phyloP scores from a whole-genome alignment of 2,797 vertebrate genomes.

The Simalia tracyae region DNA sequence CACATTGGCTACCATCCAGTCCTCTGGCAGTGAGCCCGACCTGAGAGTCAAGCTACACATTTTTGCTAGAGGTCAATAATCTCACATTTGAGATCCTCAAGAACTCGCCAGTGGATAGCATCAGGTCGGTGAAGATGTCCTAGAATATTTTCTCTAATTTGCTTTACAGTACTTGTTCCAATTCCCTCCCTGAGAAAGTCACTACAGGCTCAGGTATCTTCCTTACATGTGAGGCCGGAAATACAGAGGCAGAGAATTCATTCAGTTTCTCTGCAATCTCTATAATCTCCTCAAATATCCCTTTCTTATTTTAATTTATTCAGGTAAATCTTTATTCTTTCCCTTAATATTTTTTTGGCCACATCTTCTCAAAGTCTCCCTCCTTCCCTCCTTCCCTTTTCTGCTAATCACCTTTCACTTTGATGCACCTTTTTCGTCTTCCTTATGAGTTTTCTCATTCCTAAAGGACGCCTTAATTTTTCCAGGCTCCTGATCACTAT shows the following conservation, averaged over 20 bases:
- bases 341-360: too few species aligned
- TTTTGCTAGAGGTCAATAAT: slow-evolving; percentile 1
- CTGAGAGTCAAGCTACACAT: background rate
- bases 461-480: too few species aligned
- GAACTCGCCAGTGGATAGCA: background rate
- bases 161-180: background rate
- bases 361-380: too few species aligned
- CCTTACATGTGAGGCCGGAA: background rate
- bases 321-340: background rate
- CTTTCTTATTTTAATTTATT: background rate
- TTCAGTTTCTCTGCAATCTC: background rate
- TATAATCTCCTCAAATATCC: background rate
- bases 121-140: background rate
- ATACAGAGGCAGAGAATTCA: background rate
- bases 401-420: too few species aligned
- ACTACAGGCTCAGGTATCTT: background rate
- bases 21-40: background rate
- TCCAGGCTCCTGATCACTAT: too few species aligned
- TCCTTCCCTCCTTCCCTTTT: too few species aligned
- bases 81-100: background rate
- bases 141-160: background rate
- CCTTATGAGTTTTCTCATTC: too few species aligned
- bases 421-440: too few species aligned
- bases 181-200: background rate
- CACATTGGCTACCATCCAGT: background rate